phyloP scores from a whole-genome alignment of 2,797 vertebrate species.

The Hypotaenidia okinawae region DNA sequence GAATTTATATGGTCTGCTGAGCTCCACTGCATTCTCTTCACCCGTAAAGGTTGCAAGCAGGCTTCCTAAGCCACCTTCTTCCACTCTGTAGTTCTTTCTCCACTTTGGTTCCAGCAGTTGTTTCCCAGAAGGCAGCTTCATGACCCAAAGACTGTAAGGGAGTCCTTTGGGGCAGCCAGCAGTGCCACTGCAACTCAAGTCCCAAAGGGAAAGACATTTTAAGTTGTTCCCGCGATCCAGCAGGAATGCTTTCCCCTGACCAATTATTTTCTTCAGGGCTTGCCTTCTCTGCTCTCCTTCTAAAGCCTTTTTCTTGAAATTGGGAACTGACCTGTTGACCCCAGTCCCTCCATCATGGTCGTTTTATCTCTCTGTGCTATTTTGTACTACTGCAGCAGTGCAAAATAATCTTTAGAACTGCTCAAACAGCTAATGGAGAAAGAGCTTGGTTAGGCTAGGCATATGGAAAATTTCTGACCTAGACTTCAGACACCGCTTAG shows the following conservation, averaged over 20 bases:
- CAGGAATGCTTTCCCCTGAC: not conserved
- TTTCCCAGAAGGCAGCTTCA: not conserved
- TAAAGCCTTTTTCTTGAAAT: not conserved
- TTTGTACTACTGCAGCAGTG: not conserved
- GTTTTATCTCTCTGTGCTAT: not conserved
- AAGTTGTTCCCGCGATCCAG: not conserved
- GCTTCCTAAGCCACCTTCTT: not conserved
- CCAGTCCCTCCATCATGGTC: not conserved
- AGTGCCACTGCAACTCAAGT: not conserved
- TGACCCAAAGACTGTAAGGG: not conserved
- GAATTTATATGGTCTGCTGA: not conserved
- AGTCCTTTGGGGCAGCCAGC: not conserved
- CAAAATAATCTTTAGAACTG: not conserved
- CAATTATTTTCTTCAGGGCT: not conserved
- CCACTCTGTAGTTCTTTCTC: not conserved
- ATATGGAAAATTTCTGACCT: conserved; percentile 6
- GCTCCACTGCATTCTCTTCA: not conserved
- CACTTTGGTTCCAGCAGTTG: not conserved
- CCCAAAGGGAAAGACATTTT: conserved; percentile 1
- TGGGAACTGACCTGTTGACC: not conserved
- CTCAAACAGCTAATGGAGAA: not conserved
- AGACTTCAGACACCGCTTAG: not conserved
- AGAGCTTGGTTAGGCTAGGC: not conserved
- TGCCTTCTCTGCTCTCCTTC: not conserved
- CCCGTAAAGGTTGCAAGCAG: not conserved